Percentiles rank a stretch among this genome's conserved stretches.
These are phyloP conservation scores for Capra hircus DNA, from an alignment of 2,113 vertebrate species.

Conservation along the genomic window DNA sequence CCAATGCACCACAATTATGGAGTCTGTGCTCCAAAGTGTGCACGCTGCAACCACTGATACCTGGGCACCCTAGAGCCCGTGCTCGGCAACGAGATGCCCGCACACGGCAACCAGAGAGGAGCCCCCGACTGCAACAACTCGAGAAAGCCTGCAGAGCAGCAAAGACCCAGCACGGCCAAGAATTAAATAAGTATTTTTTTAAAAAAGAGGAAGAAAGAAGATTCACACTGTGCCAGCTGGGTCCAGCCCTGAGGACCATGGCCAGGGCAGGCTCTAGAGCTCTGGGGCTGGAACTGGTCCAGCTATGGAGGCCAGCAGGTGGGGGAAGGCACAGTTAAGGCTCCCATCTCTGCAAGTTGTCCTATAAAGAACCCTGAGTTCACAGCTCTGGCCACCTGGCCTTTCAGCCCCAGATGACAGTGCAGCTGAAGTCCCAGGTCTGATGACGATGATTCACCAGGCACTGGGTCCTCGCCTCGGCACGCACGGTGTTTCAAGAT, in stretches of 20 bases:
- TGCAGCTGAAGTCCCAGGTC: not conserved
- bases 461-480: accelerated
- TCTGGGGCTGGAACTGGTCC: not conserved
- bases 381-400: not conserved
- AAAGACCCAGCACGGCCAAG: not conserved
- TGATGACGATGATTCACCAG: not conserved
- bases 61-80: not conserved
- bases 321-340: not conserved
- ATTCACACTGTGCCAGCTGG: not conserved
- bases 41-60: not conserved
- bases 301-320: not conserved
- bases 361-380: not conserved
- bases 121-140: not conserved
- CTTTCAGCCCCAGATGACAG: not conserved
- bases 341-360: not conserved
- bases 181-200: not conserved
- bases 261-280: not conserved
- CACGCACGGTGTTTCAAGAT: accelerated
- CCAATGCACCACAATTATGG: not conserved
- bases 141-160: not conserved
- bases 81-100: not conserved
- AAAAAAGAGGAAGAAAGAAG: not conserved
- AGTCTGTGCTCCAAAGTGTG: not conserved
- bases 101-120: not conserved
- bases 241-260: not conserved